Evolutionary conservation across 2,113 vertebrate species (phyloP).

Genomic region (Apteryx owenii): DNA sequence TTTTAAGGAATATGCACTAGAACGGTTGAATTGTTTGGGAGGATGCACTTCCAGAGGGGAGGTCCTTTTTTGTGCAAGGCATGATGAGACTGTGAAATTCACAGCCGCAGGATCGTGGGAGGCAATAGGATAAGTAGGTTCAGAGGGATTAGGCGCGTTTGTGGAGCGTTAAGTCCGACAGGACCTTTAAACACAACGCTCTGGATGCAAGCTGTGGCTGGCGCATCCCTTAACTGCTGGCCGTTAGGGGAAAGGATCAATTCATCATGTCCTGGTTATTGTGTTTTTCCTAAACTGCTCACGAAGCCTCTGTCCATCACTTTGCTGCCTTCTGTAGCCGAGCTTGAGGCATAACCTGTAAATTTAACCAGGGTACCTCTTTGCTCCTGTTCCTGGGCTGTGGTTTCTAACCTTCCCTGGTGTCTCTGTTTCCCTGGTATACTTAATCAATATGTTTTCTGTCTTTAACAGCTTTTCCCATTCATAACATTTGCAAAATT

Average conservation of each 20-base stretch:
- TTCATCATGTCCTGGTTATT: neutral
- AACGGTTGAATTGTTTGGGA: neutral
- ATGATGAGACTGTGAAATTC: neutral
- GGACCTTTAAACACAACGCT: neutral
- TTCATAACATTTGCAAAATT: neutral
- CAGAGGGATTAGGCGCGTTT: accelerated
- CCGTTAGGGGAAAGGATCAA: neutral
- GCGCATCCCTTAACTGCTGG: too few species aligned
- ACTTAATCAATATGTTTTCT: neutral
- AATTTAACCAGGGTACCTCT: neutral
- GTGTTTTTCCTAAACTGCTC: neutral
- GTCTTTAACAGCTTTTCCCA: neutral
- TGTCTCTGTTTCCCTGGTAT: neutral
- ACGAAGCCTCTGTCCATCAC: too few species aligned
- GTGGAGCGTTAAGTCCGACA: neutral
- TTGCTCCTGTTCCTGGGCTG: neutral
- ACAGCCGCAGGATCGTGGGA: neutral
- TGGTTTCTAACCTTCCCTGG: neutral
- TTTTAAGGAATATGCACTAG: neutral
- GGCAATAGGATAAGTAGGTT: neutral
- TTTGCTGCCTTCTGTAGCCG: too few species aligned
- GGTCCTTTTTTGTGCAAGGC: too few species aligned
- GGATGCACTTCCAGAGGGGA: neutral
- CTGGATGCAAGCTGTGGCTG: neutral
- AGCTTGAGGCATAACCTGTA: neutral